Evolutionary conservation across 2,888 invertebrate genomes (phyloP), one percentile per base, ranked within the genome.

Genomic region (Himalopsyche japonica): DNA sequence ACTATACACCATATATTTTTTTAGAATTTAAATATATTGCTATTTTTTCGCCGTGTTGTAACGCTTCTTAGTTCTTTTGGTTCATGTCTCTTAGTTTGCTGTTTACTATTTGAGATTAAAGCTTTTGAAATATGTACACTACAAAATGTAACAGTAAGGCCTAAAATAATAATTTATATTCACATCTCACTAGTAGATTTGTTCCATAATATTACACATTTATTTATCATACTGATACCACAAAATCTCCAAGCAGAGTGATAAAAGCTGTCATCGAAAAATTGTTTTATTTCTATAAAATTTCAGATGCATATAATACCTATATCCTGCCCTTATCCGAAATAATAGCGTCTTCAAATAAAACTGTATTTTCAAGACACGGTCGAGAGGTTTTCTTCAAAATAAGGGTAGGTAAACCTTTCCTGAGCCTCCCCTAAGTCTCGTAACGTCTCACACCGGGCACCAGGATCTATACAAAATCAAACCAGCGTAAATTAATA

Each of bases 401-500:
- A 57, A 57, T 57, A 57, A 57, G 57, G 57, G 79, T 83, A 80
- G 76, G 80, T 80, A 57, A 83, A 81, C 37, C 81, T 70, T 37
- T 20, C 30, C 70, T 48, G 57, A 37, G 76, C 57, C 57, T 57
- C 57, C 57, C 57, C n/a, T 57, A 57, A 57, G 57, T 20, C 57
- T 57, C 57, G 57, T 20, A 57, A 57, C 57, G 57, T 57, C 32
- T 80, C 27, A 80, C 57, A 80, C 57, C 34, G 80, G 80, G 43
- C 37, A 37, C 6, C 43, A 20, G 80, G 49, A 20, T 27, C 78
- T 32, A 49, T 85, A 80, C 49, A 79, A 84, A 86, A 82, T 80
- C 82, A 86, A 47, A 82, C 30, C 18, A 76, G 84, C 84, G 86
- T 85, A 47, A 86, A 86, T 86, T 86, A 82, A 85, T 85, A 85